Evolutionary conservation across 2,797 vertebrate genomes (phyloP), one percentile per base, ranked within the genome.

Genomic region (Falco cherrug): DNA sequence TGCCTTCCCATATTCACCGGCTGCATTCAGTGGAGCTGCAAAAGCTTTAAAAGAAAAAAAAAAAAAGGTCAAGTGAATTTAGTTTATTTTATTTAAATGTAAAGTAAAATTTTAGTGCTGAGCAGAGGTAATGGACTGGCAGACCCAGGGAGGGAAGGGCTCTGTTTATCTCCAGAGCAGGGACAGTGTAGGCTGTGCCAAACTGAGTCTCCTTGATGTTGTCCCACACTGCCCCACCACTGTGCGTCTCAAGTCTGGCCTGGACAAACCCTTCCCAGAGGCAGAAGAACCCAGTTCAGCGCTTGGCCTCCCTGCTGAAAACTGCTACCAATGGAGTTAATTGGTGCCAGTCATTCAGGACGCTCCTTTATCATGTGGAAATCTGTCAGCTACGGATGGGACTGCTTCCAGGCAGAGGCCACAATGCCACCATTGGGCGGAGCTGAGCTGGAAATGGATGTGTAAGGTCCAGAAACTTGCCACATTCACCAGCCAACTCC

Each of bases 21-120:
- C 93, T 89, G 87, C 35, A 0, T 68, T 80, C 4, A 9, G 81
- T 39, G 50, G 73, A 83, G 90, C 92, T 90, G 84, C 83, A 96
- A 87, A 95, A 88, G 84, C 87, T 93, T 90, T 88, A 71, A 50
- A 92, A 80, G 48, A 76, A 81, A 74, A 39, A 39, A 39, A 91
- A 92, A 89, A 82, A 26, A 96, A 87, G 86, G 92, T 90, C 86
- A 84, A 84, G 84, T 4, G 0, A 84, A 37, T 80, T 88, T 56
- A 74, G 75, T 94, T 96, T 92, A 86, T 73, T 94, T 93, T 89
- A 90, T 92, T 96, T 95, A 93, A 95, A 94, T 87, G 51, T 65
- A 83, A 86, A 94, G 80, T 90, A 90, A 92, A 95, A 92, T 61
- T 37, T 61, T 54, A 43, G 80, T 35, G 48, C 84, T n/a, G 54